Evolutionary conservation across 2,113 vertebrate species (phyloP), one percentile per base, ranked within the genome.

Genomic region (Pteropus alecto): DNA sequence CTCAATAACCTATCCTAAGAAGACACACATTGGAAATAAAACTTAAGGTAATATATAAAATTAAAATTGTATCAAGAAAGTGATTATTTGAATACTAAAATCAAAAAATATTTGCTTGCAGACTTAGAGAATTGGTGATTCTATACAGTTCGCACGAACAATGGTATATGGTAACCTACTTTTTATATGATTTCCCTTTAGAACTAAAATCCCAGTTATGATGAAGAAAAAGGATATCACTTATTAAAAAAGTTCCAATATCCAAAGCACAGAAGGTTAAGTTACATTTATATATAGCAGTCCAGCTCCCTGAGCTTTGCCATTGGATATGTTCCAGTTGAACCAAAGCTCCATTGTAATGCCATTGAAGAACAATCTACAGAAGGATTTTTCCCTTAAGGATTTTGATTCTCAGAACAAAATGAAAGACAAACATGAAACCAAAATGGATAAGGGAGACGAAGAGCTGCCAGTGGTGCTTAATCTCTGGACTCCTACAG

Each of bases 121-220:
- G 58, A 90, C 86, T 94, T 85, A 84, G 85, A 96, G 74, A 86
- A 79, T 79, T 35, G 90, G 81, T 96, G 95, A 98, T 94, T 97
- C 83, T 82, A 90, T 89, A 97, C 6, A 51, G 28, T 97, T 94
- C 18, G 8, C 67, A 77, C 4, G 90, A 87, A 43, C 84, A 93
- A 48, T 60, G 51, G 89, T 90, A 98, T 96, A 96, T 93, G 77
- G 91, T 98, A 98, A 97, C 98, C 98, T 98, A 98, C 97, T 98
- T 98, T 98, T 97, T 83, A 46, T 58, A 18, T 96, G 86, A 98
- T 98, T 98, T 98, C 98, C 98, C 98, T 97, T 98, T 97, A 98
- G 98, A 98, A 97, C 97, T 98, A 93, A 98, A 98, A 94, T 98
- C 96, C 97, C 94, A 96, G 97, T 95, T 96, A 88, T 68, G 90